Percentiles rank a stretch among this genome's conserved stretches.
Evolutionary conservation across 2,888 invertebrate genomes (phyloP).

Genomic region (Julus scanicus): DNA sequence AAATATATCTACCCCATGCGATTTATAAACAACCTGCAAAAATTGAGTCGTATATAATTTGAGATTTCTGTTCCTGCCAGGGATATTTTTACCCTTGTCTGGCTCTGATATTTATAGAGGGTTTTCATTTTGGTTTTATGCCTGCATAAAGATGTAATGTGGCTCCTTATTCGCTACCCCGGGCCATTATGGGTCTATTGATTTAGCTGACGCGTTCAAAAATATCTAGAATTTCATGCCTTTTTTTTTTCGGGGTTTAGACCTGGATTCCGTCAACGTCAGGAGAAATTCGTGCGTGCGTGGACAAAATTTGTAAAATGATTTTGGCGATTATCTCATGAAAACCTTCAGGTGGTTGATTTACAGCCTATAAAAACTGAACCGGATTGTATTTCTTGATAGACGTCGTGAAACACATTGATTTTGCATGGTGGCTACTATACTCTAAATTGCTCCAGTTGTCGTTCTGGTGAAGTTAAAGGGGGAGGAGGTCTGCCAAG

Average conservation of each 20-base stretch:
- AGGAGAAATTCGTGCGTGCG: background rate
- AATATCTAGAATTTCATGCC: background rate
- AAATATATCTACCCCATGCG: slow-evolving; percentile 24
- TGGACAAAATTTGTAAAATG: background rate
- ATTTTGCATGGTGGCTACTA: background rate
- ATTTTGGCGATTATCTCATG: background rate
- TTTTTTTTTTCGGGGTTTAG: background rate
- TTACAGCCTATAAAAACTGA: slow-evolving; percentile 15
- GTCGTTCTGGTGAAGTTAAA: too few relatives aligned
- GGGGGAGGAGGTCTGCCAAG: too few relatives aligned
- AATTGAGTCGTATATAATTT: slow-evolving; percentile 30
- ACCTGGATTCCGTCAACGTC: background rate
- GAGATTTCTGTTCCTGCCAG: slow-evolving; percentile 23
- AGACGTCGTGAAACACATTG: background rate
- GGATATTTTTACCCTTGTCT: slow-evolving; percentile 26
- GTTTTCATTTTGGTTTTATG: slow-evolving; percentile 14
- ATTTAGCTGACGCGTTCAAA: slow-evolving; percentile 1
- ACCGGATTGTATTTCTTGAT: slow-evolving; percentile 2
- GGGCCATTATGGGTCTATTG: slow-evolving; percentile 16
- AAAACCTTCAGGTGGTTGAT: slow-evolving; percentile 42
- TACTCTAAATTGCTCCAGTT: too few relatives aligned
- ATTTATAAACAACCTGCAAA: slow-evolving; percentile 34
- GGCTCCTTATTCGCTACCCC: slow-evolving; percentile 17
- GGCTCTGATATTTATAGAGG: background rate
- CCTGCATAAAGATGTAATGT: slow-evolving; percentile 24